Evolutionary conservation across 2,888 invertebrate genomes (phyloP).

Genomic region (Cecidostiba fungosa): DNA sequence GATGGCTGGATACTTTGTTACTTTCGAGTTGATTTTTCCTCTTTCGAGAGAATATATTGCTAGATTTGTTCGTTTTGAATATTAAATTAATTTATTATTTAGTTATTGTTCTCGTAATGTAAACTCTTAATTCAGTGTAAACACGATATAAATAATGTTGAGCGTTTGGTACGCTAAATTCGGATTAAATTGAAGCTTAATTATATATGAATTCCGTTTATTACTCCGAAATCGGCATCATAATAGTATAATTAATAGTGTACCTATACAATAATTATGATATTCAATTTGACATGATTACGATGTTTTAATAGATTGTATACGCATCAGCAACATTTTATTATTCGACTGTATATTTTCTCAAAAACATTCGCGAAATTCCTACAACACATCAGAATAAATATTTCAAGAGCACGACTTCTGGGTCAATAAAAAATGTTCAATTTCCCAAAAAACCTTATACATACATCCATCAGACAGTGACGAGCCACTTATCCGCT

Average conservation of each 20-base stretch:
- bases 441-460: neutral
- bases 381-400: neutral
- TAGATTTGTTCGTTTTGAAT: neutral
- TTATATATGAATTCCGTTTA: neutral
- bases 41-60: neutral
- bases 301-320: too few species aligned
- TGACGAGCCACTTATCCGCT: neutral
- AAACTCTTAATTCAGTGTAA: neutral
- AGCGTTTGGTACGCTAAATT: neutral
- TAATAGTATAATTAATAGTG: neutral
- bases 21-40: neutral
- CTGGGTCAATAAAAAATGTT: neutral
- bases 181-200: slow-evolving; percentile 10
- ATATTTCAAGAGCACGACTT: neutral
- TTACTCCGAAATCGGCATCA: neutral
- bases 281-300: neutral
- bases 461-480: neutral
- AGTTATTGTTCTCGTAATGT: neutral
- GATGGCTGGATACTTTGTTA: neutral
- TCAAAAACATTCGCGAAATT: too few species aligned
- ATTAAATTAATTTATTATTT: neutral
- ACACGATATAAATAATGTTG: neutral
- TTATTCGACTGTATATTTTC: too few species aligned
- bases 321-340: too few species aligned
- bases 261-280: neutral